Evolutionary conservation across 2,888 invertebrate genomes (phyloP).

Genomic region (Allophyes oxyacanthae): DNA sequence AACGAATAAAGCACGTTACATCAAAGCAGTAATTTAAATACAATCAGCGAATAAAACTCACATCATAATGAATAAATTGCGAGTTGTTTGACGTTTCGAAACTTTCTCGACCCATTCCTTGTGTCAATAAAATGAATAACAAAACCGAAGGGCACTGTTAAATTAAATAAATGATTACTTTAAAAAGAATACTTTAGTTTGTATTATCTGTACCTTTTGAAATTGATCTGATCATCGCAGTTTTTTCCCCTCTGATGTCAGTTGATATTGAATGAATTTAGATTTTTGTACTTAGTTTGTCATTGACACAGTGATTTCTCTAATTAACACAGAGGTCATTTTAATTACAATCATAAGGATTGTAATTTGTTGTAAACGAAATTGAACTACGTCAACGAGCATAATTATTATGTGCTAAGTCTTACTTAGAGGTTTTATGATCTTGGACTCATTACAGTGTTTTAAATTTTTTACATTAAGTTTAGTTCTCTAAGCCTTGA

Average conservation of each 20-base stretch:
- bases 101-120: conserved; percentile 68
- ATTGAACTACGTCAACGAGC: too few relatives aligned
- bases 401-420: too few relatives aligned
- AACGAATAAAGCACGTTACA: conserved; percentile 47
- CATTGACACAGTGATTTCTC: conserved; percentile 83
- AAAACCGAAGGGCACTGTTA: conserved; percentile 31
- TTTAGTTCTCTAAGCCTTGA: background rate
- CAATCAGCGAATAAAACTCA: conserved; percentile 71
- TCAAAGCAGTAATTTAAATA: conserved; percentile 57
- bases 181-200: conserved; percentile 11
- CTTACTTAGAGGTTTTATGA: too few relatives aligned
- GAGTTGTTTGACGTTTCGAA: conserved; percentile 54
- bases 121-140: conserved; percentile 50
- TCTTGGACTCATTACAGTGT: background rate
- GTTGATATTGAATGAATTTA: conserved; percentile 66
- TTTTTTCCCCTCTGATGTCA: conserved; percentile 67
- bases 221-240: conserved; percentile 63
- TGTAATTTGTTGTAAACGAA: conserved; percentile 17
- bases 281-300: conserved; percentile 67
- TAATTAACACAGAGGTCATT: conserved; percentile 74
- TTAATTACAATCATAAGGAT: conserved; percentile 53
- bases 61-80: conserved; percentile 66
- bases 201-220: conserved; percentile 51
- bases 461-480: background rate
- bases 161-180: conserved; percentile 7